Percentiles rank a stretch among this genome's conserved stretches.
Conservation (phyloP, 2,888 invertebrate genomes). For the Macrophya annulata region DNA sequence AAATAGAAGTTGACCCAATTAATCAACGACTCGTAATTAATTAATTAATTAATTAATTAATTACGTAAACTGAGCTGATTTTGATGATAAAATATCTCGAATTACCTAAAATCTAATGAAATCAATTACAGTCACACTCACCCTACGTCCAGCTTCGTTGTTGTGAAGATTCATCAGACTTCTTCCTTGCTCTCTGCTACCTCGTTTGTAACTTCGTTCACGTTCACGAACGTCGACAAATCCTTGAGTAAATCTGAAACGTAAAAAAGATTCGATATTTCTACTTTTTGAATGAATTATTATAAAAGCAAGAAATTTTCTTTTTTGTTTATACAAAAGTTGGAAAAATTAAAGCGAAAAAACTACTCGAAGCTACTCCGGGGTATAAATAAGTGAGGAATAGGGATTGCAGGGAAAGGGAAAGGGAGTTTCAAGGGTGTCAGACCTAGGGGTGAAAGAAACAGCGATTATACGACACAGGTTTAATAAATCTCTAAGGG, state of each 20-base stretch:
- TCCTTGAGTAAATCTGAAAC: slow-evolving; percentile 92
- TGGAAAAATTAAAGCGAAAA: not conserved
- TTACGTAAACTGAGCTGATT: not conserved
- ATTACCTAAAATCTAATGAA: slow-evolving; percentile 15
- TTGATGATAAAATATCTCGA: not conserved
- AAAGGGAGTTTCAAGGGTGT: slow-evolving; percentile 14
- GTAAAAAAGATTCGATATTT: not conserved
- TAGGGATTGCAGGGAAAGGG: not conserved
- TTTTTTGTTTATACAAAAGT: not conserved
- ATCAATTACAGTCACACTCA: slow-evolving; percentile 80
- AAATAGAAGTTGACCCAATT: not conserved
- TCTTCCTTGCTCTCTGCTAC: slow-evolving; percentile 91
- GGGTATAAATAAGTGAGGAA: not conserved
- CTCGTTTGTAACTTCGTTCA: slow-evolving; percentile 91
- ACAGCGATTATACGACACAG: slow-evolving; percentile 49
- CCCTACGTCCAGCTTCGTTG: slow-evolving; percentile 98
- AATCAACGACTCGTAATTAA: not conserved
- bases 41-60: not conserved
- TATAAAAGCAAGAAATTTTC: not conserved
- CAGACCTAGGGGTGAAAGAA: slow-evolving; percentile 17
- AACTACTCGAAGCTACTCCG: not conserved
- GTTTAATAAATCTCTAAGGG: slow-evolving; percentile 52
- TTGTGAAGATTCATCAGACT: slow-evolving; percentile 98
- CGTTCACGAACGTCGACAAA: slow-evolving; percentile 97
- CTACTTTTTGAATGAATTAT: too few relatives aligned